These are phyloP conservation scores for Petaurus breviceps DNA, from an alignment of 2,113 vertebrate genomes.

Conservation along the genomic window DNA sequence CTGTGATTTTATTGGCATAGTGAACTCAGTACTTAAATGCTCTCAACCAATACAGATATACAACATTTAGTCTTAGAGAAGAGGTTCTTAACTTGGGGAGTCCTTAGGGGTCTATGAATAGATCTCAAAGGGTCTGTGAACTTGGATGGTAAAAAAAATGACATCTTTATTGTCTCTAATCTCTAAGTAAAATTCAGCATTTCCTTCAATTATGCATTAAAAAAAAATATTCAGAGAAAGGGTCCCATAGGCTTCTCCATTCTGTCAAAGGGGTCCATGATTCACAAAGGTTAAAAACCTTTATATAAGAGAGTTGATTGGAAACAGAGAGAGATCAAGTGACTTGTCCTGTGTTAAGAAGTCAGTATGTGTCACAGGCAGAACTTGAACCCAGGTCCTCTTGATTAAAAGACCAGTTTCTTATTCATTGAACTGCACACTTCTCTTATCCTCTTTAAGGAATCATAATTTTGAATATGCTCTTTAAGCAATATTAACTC, in stretches of 20 bases:
- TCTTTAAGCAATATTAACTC: background rate
- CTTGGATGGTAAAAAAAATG: background rate
- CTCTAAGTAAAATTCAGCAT: background rate
- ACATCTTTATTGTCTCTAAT: background rate
- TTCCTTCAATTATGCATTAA: background rate
- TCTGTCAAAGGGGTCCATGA: background rate
- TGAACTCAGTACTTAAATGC: background rate
- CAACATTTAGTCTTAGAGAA: background rate
- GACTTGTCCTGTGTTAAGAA: background rate
- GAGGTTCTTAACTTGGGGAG: background rate
- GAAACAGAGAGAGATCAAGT: background rate
- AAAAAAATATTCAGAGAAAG: background rate
- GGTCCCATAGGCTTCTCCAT: background rate
- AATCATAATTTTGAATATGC: background rate
- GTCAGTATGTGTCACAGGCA: background rate
- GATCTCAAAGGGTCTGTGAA: background rate
- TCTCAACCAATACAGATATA: background rate
- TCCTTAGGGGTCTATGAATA: background rate
- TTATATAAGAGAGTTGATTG: background rate
- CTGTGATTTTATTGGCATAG: background rate
- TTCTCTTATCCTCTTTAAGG: background rate
- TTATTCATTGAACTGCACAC: background rate
- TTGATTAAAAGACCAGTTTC: background rate
- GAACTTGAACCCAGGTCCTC: background rate
- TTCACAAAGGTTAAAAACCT: background rate